Conservation (phyloP, 2,888 invertebrate species). For the Pocota personata region DNA sequence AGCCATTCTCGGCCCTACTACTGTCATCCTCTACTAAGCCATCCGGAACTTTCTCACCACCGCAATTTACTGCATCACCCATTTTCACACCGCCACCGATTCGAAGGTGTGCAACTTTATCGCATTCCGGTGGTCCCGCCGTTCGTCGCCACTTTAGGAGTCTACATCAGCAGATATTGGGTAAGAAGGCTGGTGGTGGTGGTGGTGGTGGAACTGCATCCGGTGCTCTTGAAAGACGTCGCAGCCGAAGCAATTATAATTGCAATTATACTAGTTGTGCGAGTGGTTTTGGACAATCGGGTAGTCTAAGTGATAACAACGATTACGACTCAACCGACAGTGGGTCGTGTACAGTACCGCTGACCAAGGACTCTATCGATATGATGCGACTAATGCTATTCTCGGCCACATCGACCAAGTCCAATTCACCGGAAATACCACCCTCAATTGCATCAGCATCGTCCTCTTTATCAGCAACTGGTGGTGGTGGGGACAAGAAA, state of each 20-base stretch:
- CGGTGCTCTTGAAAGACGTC: slow-evolving; percentile 61
- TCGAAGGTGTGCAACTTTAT: slow-evolving; percentile 80
- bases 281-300: slow-evolving; percentile 76
- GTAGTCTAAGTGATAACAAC: slow-evolving; percentile 75
- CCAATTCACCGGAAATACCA: slow-evolving; percentile 63
- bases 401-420: slow-evolving; percentile 80
- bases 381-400: slow-evolving; percentile 81
- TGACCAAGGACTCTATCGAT: slow-evolving; percentile 79
- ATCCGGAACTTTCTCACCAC: slow-evolving; percentile 77
- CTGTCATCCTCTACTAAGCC: slow-evolving; percentile 76
- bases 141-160: slow-evolving; percentile 79
- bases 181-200: slow-evolving; percentile 63
- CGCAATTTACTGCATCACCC: slow-evolving; percentile 79
- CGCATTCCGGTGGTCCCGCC: slow-evolving; percentile 76
- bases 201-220: slow-evolving; percentile 28
- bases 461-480: slow-evolving; percentile 73
- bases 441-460: slow-evolving; percentile 69
- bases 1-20: slow-evolving; percentile 45
- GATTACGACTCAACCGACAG: slow-evolving; percentile 79
- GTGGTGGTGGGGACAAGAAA: slow-evolving; percentile 59
- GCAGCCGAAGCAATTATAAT: slow-evolving; percentile 71
- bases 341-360: slow-evolving; percentile 81
- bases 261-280: slow-evolving; percentile 69
- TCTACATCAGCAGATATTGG: slow-evolving; percentile 79
- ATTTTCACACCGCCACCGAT: slow-evolving; percentile 81